Evolutionary conservation across 2,888 invertebrate species (phyloP), one percentile per base, ranked within the genome.

Genomic region (Smittia sp.): DNA sequence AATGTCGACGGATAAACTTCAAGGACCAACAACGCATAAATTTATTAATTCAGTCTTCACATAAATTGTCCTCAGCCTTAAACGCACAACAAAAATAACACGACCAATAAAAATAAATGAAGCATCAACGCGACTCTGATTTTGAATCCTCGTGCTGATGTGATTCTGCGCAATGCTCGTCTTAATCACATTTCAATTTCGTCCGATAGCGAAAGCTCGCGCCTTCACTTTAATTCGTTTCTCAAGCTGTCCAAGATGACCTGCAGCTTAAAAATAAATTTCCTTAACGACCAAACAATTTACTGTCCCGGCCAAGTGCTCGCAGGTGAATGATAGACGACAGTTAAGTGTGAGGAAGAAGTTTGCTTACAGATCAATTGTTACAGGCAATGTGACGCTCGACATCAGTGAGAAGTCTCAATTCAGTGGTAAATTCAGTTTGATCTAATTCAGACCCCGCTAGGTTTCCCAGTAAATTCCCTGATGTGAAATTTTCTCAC

Each of bases 271-370:
- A 69, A 52, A 52, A 25, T 69, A 13, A 15, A 54, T 24, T 54
- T 69, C 11, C 11, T 15, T 2, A 69, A 69, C 27, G 69, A 69
- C 13, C 69, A 69, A 52, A 54, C 54, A 9, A 69, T 69, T 22
- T 69, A 41, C 15, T 25, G 41, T 18, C 69, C 69, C 25, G 54
- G 54, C 3, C 52, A 54, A 27, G 9, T 18, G n/a, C 11, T 69
- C 7, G 13, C 41, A 54, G 69, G 69, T 69, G 13, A 22, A 62
- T 4, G 62, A 15, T 22, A 20, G 13, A 62, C 54, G 6, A 62
- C 1, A 62, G n/a, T 63, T 63, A 25, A 2, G n/a, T 11, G 1
- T 25, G 24, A 25, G 24, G 13, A 4, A 20, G 11, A 18, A 22
- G 20, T 20, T 22, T 18, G 2, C 9, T 22, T 11, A 22, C 9